A percentile compares a stretch with the other conserved stretches of the same genome.
These are phyloP conservation scores for Brachyalestes nurse DNA, from an alignment of 2,797 vertebrate species.

Conservation along the genomic window DNA sequence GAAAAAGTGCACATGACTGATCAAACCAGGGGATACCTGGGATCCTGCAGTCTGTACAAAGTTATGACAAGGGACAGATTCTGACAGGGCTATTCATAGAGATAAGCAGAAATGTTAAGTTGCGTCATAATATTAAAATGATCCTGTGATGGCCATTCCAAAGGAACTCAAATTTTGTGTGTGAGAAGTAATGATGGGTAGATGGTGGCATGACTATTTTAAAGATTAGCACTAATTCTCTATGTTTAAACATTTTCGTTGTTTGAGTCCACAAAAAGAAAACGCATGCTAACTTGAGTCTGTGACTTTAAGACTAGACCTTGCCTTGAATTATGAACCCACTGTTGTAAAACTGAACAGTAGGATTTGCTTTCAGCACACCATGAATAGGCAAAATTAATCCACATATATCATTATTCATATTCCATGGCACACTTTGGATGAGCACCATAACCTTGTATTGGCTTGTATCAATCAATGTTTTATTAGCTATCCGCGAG, in stretches of 20 bases:
- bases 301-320: neutral
- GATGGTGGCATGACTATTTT: conserved; percentile 27
- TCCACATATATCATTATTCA: conserved; percentile 48
- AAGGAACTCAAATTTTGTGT: neutral
- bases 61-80: no score
- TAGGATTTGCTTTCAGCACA: conserved; percentile 6
- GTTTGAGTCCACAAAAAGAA: conserved; percentile 10
- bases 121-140: neutral
- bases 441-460: conserved; percentile 52
- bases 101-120: neutral
- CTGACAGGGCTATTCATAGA: neutral
- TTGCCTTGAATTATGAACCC: neutral
- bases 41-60: no score
- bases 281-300: neutral
- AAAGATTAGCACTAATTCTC: conserved; percentile 14
- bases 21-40: no score
- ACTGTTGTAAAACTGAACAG: conserved; percentile 11
- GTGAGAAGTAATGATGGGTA: conserved; percentile 19
- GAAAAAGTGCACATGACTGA: no score
- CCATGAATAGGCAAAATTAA: neutral
- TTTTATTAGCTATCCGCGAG: conserved; percentile 68
- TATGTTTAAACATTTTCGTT: neutral
- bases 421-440: conserved; percentile 53
- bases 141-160: neutral
- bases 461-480: conserved; percentile 63